Base-by-base conservation (phyloP, 2,888 invertebrate species). In the Chorisops tibialis region DNA sequence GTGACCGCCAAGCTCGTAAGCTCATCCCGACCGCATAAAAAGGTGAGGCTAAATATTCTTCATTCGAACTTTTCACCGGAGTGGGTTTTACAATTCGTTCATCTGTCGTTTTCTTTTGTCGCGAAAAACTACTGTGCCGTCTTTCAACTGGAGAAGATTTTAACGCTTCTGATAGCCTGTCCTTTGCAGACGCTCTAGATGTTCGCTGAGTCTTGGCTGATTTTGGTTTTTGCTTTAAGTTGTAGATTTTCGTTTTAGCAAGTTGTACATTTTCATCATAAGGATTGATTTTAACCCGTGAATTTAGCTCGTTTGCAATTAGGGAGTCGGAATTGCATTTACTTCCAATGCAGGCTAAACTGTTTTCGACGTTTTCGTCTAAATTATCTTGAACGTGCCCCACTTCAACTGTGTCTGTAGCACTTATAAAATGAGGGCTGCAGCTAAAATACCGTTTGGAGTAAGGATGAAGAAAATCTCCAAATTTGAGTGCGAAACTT, bases 401-500 rank as follows among this genome's bases (percentile, higher is more conserved):
- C 12, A 14, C 14, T 22, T 30, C 35, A n/a, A 7, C 9, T 21
- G 48, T 18, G 4, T 18, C 24, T 7, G 2, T 19, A n/a, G 24
- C 41, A 7, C 30, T 22, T 37, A 48, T 49, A 6, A 45, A 35
- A 9, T 19, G 69, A 3, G 75, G 73, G 12, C 74, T 76, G 64
- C 76, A 75, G 63, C 75, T 76, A 4, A 75, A 71, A 43, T 74
- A 72, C 0, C 75, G 41, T 22, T 35, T 51, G 1, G 45, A 21
- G 19, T 16, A 24, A 11, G 39, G 41, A 30, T 30, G n/a, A 4
- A 39, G n/a, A 9, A 30, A 30, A 30, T 30, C 30, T 30, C 9
- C 30, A 9, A 22, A 61, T 11, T 51, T 30, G 38, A 18, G 30
- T 14, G 22, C 39, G 45, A 41, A 35, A 37, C 49, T 11, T 52